phyloP scores from a whole-genome alignment of 2,113 vertebrate species.

The Macrotus californicus region DNA sequence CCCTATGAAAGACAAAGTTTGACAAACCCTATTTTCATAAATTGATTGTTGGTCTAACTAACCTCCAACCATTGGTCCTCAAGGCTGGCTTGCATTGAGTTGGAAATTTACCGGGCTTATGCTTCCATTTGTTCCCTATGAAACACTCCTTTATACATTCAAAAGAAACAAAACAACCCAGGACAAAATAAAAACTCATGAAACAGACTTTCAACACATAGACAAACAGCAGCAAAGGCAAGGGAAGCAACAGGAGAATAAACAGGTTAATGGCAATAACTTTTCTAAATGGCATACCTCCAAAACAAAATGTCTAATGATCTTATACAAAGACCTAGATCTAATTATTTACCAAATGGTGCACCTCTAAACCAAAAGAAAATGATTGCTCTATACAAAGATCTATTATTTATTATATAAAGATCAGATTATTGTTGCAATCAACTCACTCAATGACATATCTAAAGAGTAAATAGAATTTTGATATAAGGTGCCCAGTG shows the following conservation, averaged over 20 bases:
- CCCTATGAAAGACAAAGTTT: not conserved
- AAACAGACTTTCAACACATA: not conserved
- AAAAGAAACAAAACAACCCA: not conserved
- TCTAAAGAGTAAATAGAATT: not conserved
- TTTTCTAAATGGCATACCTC: not conserved
- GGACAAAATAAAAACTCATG: not conserved
- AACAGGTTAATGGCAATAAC: not conserved
- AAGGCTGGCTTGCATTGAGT: not conserved
- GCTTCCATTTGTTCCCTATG: not conserved
- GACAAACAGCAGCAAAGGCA: not conserved
- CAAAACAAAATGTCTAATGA: constrained; percentile 10
- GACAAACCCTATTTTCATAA: not conserved
- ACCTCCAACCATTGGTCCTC: not conserved
- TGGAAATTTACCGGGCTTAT: not conserved
- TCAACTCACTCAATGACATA: not conserved
- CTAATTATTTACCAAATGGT: not conserved
- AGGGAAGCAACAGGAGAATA: not conserved
- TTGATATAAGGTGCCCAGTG: not conserved
- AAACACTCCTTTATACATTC: not conserved
- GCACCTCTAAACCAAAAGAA: not conserved
- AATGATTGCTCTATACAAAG: not conserved
- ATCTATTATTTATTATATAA: too few relatives aligned
- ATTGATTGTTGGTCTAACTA: not conserved
- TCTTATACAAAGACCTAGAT: not conserved
- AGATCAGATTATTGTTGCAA: not conserved